Conservation (phyloP, 1,140 invertebrate genomes). For the Hylaeus volcanicus region DNA sequence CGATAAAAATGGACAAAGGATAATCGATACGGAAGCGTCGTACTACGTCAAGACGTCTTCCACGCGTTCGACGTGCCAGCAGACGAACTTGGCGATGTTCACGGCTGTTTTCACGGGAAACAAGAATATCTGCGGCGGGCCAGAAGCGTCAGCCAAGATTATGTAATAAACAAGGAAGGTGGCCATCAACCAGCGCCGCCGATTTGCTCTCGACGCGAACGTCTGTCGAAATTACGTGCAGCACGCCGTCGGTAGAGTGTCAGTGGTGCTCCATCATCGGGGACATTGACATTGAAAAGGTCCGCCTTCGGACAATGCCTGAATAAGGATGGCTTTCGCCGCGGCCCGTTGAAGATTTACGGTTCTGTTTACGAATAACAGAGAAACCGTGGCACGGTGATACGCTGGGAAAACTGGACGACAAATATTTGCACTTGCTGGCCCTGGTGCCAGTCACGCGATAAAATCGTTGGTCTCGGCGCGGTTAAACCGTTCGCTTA, state of each 20-base stretch:
- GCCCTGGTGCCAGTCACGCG: constrained; percentile 21
- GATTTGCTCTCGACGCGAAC: not conserved
- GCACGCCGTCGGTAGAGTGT: too few species aligned
- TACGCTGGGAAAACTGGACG: not conserved
- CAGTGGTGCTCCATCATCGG: constrained; percentile 1
- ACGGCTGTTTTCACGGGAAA: constrained; percentile 11
- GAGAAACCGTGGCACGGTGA: not conserved
- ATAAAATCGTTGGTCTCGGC: constrained; percentile 17
- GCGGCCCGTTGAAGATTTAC: not conserved
- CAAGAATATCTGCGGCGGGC: constrained; percentile 14
- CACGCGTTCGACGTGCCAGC: not conserved
- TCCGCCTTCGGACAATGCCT: not conserved
- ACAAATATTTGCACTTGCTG: constrained; percentile 9
- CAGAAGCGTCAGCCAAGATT: constrained; percentile 2
- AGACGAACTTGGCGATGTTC: constrained; percentile 17
- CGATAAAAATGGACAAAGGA: not conserved
- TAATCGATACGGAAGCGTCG: constrained; percentile 20
- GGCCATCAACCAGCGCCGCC: constrained; percentile 11
- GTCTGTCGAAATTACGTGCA: constrained; percentile 10
- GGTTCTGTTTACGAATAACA: not conserved
- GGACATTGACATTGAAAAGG: constrained; percentile 36
- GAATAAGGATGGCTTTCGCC: too few species aligned
- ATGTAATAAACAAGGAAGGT: constrained; percentile 39
- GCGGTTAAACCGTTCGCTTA: constrained; percentile 4
- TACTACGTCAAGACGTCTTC: not conserved